These are phyloP conservation scores for Monodelphis domestica DNA, from an alignment of 2,797 vertebrate species.

Conservation along the genomic window DNA sequence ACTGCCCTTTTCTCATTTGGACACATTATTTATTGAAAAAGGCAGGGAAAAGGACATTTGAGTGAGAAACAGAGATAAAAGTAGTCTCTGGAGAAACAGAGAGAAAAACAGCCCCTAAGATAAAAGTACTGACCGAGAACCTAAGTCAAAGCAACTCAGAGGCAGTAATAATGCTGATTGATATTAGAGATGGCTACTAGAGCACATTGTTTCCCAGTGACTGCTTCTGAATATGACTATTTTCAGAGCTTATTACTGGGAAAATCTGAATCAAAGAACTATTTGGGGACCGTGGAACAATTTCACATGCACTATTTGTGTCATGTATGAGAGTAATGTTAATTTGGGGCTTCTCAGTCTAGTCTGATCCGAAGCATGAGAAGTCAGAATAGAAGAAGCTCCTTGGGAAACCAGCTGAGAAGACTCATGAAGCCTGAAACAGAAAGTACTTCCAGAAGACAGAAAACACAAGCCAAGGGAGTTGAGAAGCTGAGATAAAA, in stretches of 20 bases:
- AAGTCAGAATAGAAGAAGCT: not conserved
- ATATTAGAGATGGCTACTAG: not conserved
- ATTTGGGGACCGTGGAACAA: not conserved
- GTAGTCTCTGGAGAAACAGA: no score
- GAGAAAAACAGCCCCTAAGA: no score
- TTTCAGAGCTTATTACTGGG: not conserved
- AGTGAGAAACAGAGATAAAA: no score
- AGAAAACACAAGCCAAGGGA: not conserved
- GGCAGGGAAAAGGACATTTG: no score
- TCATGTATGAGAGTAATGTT: not conserved
- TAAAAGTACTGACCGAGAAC: no score
- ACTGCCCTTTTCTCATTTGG: no score
- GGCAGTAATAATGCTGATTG: not conserved
- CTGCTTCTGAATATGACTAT: not conserved
- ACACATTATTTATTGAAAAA: no score
- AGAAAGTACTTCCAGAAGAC: not conserved
- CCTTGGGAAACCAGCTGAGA: not conserved
- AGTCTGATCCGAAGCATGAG: not conserved
- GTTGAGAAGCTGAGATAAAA: not conserved
- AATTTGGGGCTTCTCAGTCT: not conserved
- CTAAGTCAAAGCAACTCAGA: no score
- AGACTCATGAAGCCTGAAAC: not conserved
- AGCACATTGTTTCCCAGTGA: not conserved
- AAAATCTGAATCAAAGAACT: not conserved
- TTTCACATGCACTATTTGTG: not conserved